Base-by-base conservation (phyloP, 2,113 vertebrate species). In the Muntiacus muntjak region DNA sequence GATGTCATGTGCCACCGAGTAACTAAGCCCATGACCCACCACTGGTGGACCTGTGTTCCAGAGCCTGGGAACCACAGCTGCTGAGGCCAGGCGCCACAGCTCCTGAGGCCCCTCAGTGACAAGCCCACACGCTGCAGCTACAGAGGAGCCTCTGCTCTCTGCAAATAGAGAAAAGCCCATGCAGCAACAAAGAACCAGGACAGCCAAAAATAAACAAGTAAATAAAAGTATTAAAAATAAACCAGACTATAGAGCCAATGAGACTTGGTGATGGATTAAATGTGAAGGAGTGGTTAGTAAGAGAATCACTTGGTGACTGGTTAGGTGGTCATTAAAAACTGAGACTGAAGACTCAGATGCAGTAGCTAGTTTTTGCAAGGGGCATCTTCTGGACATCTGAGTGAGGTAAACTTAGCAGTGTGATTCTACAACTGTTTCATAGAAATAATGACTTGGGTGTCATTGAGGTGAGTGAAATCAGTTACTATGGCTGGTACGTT, bases 41-140 rank as follows among this genome's bases (percentile, higher is more conserved):
- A 36, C 64, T 71, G 3, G 2, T 71, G 33, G n/a, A 17, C 64
- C 33, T 67, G 33, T 19, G 15, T 19, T n/a, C 4, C n/a, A 10
- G 33, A n/a, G 16, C 16, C 64, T 71, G 64, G 64, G n/a, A 71
- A 71, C n/a, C 19, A 21, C n/a, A 36, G 64, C 64, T 67, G 2
- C 33, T n/a, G 64, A 67, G 62, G 64, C 6, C 30, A 17, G 30
- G 30, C 0, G 0, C 16, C 64, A 67, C 64, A 19, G 62, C 33
- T 21, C 19, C 64, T 36, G 17, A 71, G 36, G 64, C 8, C n/a
- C n/a, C 64, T 21, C 64, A 21, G 21, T 71, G n/a, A 21, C n/a
- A 71, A 71, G 17, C 64, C n/a, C 8, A 11, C 17, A 21, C 0
- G 4, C 17, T 36, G 19, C 8, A 36, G 1, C 64, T n/a, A 64